Base-by-base conservation (phyloP, 2,113 vertebrate species). In the Heterotilapia buettikoferi region DNA sequence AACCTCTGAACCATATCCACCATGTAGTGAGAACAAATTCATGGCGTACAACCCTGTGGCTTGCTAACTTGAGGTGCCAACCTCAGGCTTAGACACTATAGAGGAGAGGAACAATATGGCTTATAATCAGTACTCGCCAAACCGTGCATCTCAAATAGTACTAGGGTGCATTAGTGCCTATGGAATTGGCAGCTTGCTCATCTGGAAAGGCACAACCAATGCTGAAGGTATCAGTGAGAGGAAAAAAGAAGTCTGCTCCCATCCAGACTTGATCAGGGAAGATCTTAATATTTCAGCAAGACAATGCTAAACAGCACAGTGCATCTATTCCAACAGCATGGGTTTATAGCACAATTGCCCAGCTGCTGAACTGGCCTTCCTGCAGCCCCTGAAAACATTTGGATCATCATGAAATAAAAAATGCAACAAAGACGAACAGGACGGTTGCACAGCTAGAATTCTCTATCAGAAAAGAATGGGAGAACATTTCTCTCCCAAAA, bases 1-100 rank as follows among this genome's bases (percentile, higher is more conserved):
- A 45, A 29, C 21, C 68, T 26, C 8, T 73, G 66, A 3, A 43
- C 38, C 0, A 1, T 16, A 24, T 45, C 38, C 68, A 26, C 38
- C 21, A 45, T 29, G 68, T 26, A 47, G 13, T 47, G 68, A 10
- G 40, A 45, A 73, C 14, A 43, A 73, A 47, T 29, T 47, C 40
- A 73, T 29, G 40, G 21, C 6, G 9, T 73, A 18, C 21, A 45
- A 45, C 21, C n/a, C 8, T 45, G 38, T 43, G 68, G 38, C 21
- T 45, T 26, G 1, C 21, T 29, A 11, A 73, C 40, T 26, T 47
- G 40, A 45, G 21, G 68, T 45, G 21, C 38, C 0, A 0, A 45
- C 13, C 9, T 73, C 2, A 26, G 1, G 40, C 1, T 73, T 26
- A 3, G 40, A 73, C 13, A 26, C 40, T 45, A 16, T 18, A 76